A percentile compares a stretch with the other conserved stretches of the same genome.
phyloP scores from a whole-genome alignment of 2,797 vertebrate species.

The Eutrigla gurnardus region DNA sequence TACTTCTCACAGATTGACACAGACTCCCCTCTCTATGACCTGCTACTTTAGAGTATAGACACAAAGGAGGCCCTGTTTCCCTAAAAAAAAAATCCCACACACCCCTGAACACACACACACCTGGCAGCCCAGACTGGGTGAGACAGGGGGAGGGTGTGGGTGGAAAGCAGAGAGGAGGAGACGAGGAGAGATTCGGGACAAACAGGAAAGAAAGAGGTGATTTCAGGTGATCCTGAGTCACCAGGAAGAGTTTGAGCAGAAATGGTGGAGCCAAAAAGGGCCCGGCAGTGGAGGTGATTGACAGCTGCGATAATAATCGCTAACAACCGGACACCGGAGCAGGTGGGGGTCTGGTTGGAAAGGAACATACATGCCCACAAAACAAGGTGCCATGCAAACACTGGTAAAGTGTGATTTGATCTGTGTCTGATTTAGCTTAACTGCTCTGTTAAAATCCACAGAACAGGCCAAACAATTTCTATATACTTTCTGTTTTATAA shows the following conservation, averaged over 20 bases:
- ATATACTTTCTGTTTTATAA: neutral
- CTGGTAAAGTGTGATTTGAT: constrained; percentile 67
- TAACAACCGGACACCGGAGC: constrained; percentile 77
- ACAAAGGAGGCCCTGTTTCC: constrained; percentile 78
- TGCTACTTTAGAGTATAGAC: constrained; percentile 61
- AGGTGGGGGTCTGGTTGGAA: constrained; percentile 58
- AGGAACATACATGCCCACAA: constrained; percentile 42
- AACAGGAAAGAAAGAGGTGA: constrained; percentile 40
- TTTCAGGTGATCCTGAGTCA: constrained; percentile 50
- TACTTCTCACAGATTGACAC: constrained; percentile 79
- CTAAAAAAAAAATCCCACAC: constrained; percentile 40
- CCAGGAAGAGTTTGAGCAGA: constrained; percentile 30
- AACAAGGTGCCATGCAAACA: constrained; percentile 54
- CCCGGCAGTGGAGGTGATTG: constrained; percentile 71
- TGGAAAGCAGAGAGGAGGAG: constrained; percentile 12
- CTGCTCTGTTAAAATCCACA: neutral
- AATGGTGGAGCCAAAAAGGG: constrained; percentile 26
- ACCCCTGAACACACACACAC: constrained; percentile 30
- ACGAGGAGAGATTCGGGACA: constrained; percentile 18
- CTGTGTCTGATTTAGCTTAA: constrained; percentile 59
- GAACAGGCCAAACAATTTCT: neutral
- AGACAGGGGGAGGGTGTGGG: constrained; percentile 15
- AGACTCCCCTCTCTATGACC: constrained; percentile 37
- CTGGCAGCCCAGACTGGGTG: constrained; percentile 53
- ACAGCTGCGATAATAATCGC: constrained; percentile 79